These are phyloP conservation scores for Oncorhynchus tshawytscha DNA, from an alignment of 2,113 vertebrate species.

Conservation along the genomic window DNA sequence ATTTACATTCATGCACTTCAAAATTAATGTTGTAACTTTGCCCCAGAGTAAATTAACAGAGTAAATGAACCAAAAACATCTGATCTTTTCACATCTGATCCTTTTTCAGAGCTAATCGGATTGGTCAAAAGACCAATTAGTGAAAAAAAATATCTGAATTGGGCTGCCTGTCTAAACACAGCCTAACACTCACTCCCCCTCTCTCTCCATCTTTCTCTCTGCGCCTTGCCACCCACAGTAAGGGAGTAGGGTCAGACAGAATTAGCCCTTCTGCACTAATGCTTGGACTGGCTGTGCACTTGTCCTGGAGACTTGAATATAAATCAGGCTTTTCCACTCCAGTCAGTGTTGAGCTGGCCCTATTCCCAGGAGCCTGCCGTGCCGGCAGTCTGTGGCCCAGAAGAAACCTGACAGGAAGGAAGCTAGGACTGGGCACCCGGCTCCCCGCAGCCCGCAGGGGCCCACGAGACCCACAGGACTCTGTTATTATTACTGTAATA, in stretches of 20 bases:
- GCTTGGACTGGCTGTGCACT: constrained; percentile 59
- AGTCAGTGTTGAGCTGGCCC: constrained; percentile 56
- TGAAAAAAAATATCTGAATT: too few relatives aligned
- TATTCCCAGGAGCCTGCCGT: constrained; percentile 56
- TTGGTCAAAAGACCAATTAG: too few relatives aligned
- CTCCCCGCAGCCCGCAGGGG: neutral
- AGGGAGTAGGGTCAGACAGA: constrained; percentile 55
- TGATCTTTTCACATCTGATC: too few relatives aligned
- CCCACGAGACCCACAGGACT: constrained; percentile 16
- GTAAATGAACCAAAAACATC: too few relatives aligned
- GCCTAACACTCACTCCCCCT: neutral
- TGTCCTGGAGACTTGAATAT: constrained; percentile 64
- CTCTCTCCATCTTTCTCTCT: constrained; percentile 30
- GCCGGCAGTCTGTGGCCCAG: constrained; percentile 59
- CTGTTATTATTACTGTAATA: constrained; percentile 47
- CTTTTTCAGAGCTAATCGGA: too few relatives aligned
- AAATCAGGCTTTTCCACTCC: constrained; percentile 58
- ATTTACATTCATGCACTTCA: too few relatives aligned
- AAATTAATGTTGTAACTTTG: too few relatives aligned
- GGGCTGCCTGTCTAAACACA: too few relatives aligned
- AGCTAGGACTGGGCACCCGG: constrained; percentile 1
- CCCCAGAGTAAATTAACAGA: too few relatives aligned
- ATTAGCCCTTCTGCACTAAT: constrained; percentile 59
- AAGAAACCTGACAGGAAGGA: constrained; percentile 39
- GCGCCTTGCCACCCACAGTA: constrained; percentile 61